Base-by-base conservation (phyloP, 2,113 vertebrate genomes). In the Eurypyga helias region DNA sequence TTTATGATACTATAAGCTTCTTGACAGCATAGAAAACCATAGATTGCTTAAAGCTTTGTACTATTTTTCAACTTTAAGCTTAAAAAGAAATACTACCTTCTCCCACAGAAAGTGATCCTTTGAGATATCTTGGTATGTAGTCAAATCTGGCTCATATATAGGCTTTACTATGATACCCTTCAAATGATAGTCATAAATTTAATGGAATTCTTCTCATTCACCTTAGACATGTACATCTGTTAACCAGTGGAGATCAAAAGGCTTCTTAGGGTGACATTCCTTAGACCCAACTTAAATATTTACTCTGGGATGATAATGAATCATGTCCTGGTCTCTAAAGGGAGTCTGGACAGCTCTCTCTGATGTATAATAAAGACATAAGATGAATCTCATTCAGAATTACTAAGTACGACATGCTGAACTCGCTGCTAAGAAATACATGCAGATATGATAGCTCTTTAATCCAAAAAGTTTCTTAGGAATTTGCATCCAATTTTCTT, bases 251-350 rank as follows among this genome's bases (percentile, higher is more conserved):
- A 84, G 21, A 77, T 72, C 24, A 80, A 84, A 83, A 84, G 11
- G 12, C 4, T 90, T 83, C 38, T 81, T 72, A 49, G 0, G 0
- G 24, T 36, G 45, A 20, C 0, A 3, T 26, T 79, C n/a, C 49
- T 78, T 23, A 82, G 9, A 60, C 15, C 6, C 48, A 73, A 81
- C 5, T 58, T 72, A 38, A 67, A n/a, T 83, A 72, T 51, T 81
- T 52, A 31, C 25, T 61, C 34, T 73, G 17, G 21, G 18, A 79
- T 52, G 6, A 28, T 24, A 65, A 5, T 41, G 10, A 92, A 49
- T n/a, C 10, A 48, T 33, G 20, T 61, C 11, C 7, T 52, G 17
- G 21, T 78, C 34, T 79, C 26, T 23, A 70, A 75, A 57, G 36
- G 6, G 6, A 64, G 13, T 16, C 25, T 24, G 5, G 17, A 75